Evolutionary conservation across 1,140 invertebrate genomes (phyloP).

Genomic region (silkworm (Bombyx mori)): DNA sequence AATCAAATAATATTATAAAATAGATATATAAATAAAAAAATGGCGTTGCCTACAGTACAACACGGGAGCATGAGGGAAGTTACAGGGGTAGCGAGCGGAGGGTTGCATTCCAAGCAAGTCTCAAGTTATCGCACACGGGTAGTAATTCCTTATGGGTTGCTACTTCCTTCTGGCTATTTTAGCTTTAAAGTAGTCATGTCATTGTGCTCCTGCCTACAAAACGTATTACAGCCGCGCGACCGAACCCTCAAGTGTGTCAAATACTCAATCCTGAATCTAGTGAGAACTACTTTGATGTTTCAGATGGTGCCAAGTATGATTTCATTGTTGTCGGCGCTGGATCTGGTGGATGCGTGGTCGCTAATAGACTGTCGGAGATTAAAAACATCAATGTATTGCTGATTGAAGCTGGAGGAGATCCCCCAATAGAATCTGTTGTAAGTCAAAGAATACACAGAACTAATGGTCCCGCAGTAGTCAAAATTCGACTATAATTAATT

Average conservation of each 20-base stretch:
- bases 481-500: no score
- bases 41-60: no score
- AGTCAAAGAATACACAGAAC: neutral
- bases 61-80: no score
- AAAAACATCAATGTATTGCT: constrained; percentile 4
- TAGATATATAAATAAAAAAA: no score
- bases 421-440: constrained; percentile 4
- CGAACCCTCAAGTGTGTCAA: neutral
- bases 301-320: constrained; percentile 4
- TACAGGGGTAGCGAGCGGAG: no score
- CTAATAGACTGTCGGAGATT: constrained; percentile 3
- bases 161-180: neutral
- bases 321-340: constrained; percentile 4
- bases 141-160: neutral
- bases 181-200: neutral
- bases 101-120: no score
- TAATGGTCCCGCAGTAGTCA: no score
- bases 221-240: neutral
- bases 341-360: constrained; percentile 3
- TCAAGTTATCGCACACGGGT: no score
- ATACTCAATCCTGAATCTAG: neutral
- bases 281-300: neutral
- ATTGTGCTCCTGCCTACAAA: neutral
- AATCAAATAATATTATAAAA: no score
- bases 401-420: constrained; percentile 4